Evolutionary conservation across 2,797 vertebrate species (phyloP), one percentile per base, ranked within the genome.

Genomic region (Philypnodon macrostomus): DNA sequence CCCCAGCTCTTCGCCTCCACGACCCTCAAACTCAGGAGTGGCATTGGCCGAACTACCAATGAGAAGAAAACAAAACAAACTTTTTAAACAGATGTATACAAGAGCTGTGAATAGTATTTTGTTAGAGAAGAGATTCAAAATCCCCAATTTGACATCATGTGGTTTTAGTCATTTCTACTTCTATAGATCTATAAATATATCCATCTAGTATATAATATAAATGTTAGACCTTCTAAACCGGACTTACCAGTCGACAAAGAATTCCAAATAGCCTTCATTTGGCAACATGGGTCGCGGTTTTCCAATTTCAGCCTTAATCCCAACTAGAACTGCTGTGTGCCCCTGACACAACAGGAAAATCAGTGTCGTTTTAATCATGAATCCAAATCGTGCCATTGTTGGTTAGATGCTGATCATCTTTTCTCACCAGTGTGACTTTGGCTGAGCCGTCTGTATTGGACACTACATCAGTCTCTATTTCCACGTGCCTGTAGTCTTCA

Each of bases 391-490:
- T 41, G 5, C 5, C 12, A 13, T 24, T 4, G 21, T 23, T 23
- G 3, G 21, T 6, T 23, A 23, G 6, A 23, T 13, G n/a, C 18
- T 38, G 10, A 38, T 7, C 9, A 13, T 12, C 15, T n/a, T 30
- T 10, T 44, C 21, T 85, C 85, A 98, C 97, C 88, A 99, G 86
- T 27, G 92, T 93, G 50, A 98, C 92, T 81, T 95, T 93, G 7
- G 96, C 93, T 10, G 97, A 98, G 4, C 95, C 96, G 8, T 95
- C 96, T 53, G 95, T 98, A 82, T 98, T 98, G 37, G 96, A 98
- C 5, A 98, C 94, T 40, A 97, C 92, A 9, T 97, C 96, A 0
- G 95, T 98, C 84, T 99, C 97, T 18, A 99, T 90, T 47, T 99
- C 94, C 36, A 92, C 88, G 73, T 91, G 92, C 47, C 97, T 91